A percentile compares a stretch with the other conserved stretches of the same genome.
phyloP scores from a whole-genome alignment of 2,797 vertebrate genomes.

The Sebastes glaucus region DNA sequence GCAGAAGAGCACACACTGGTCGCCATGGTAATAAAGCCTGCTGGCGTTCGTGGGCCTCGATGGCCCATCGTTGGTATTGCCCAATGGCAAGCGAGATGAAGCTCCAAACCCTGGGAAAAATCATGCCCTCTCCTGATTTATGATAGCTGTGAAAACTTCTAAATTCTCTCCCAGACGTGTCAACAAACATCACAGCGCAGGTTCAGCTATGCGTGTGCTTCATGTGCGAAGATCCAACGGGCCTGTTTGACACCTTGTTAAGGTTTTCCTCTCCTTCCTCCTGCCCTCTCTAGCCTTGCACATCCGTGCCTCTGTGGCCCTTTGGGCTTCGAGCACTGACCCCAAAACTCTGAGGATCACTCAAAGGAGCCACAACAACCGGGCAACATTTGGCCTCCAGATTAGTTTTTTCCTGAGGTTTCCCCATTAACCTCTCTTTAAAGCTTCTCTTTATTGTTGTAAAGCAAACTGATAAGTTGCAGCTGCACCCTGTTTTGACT shows the following conservation, averaged over 20 bases:
- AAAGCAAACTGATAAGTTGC: conserved; percentile 19
- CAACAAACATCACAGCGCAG: conserved; percentile 83
- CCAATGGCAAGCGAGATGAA: conserved; percentile 23
- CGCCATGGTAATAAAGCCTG: conserved; percentile 28
- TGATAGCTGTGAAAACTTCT: conserved; percentile 76
- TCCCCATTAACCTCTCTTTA: conserved; percentile 28
- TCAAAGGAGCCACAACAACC: conserved; percentile 55
- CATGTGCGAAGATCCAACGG: conserved; percentile 70
- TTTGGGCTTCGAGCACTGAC: conserved; percentile 67
- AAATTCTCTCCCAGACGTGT: conserved; percentile 81
- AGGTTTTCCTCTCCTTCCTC: conserved; percentile 66
- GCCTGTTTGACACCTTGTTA: conserved; percentile 78
- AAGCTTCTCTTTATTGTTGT: conserved; percentile 37
- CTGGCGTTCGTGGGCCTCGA: conserved; percentile 3
- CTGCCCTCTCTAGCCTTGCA: conserved; percentile 37
- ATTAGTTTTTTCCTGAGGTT: conserved; percentile 31
- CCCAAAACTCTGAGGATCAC: conserved; percentile 54
- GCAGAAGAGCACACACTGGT: conserved; percentile 14
- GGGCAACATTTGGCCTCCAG: conserved; percentile 84
- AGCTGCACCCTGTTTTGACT: neutral
- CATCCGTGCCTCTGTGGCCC: conserved; percentile 52
- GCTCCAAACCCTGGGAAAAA: conserved; percentile 79
- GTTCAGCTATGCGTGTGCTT: conserved; percentile 67
- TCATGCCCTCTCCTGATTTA: conserved; percentile 75
- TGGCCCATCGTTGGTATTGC: neutral